Evolutionary conservation across 1,140 invertebrate species (phyloP).

Genomic region (Neuroterus valhalla): DNA sequence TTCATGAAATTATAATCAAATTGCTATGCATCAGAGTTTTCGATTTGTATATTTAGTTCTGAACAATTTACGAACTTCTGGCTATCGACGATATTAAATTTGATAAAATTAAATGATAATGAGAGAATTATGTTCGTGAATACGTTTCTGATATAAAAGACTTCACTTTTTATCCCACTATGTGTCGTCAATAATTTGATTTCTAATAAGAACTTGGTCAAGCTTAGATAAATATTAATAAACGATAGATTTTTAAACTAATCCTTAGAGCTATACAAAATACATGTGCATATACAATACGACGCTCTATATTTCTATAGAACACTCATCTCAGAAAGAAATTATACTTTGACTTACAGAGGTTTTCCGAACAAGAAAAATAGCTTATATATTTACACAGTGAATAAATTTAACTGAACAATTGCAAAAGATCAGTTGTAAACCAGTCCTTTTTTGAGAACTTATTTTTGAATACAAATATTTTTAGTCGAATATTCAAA

Average conservation of each 20-base stretch:
- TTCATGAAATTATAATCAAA: too few relatives aligned
- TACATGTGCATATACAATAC: conserved; percentile 39
- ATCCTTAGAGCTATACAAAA: conserved; percentile 38
- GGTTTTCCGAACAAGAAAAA: conserved; percentile 13
- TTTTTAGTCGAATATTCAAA: background rate
- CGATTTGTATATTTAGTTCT: too few relatives aligned
- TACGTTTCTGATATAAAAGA: background rate
- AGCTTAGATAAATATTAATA: conserved; percentile 17
- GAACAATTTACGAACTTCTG: too few relatives aligned
- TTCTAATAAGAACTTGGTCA: conserved; percentile 16
- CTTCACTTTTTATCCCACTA: background rate
- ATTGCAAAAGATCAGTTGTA: too few relatives aligned
- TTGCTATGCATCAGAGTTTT: too few relatives aligned
- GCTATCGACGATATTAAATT: too few relatives aligned
- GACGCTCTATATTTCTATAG: conserved; percentile 24
- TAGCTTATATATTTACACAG: conserved; percentile 18
- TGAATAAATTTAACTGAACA: background rate
- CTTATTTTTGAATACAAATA: background rate
- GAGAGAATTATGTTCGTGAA: background rate
- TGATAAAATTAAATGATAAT: too few relatives aligned
- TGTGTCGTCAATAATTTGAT: background rate
- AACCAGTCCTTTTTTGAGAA: too few relatives aligned
- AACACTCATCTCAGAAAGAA: background rate
- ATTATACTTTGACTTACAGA: background rate
- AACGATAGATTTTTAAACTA: conserved; percentile 28